Conservation (phyloP, 2,888 invertebrate genomes). For the Azorinus chamasolen region DNA sequence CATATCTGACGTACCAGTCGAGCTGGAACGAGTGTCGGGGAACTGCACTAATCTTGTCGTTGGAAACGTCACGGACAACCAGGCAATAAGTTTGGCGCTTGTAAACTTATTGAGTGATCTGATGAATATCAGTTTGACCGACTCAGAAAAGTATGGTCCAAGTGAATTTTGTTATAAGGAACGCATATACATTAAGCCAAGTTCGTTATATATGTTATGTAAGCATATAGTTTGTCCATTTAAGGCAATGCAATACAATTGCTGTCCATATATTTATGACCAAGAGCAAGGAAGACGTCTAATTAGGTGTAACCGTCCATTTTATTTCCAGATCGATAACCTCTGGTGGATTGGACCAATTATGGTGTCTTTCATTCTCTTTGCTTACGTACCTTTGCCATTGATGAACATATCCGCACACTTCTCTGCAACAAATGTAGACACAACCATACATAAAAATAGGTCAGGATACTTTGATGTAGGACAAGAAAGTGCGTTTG, state of each 20-base stretch:
- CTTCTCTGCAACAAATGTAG: neutral
- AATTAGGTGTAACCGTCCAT: conserved; percentile 23
- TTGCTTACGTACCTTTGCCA: conserved; percentile 41
- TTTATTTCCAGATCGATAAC: conserved; percentile 18
- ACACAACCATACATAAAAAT: neutral
- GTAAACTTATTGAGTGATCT: conserved; percentile 17
- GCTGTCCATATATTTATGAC: conserved; percentile 42
- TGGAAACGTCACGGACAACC: conserved; percentile 40
- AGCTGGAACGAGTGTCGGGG: conserved; percentile 18
- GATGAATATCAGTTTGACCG: conserved; percentile 1
- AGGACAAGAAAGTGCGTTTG: neutral
- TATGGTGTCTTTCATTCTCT: conserved; percentile 38
- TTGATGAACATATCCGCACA: conserved; percentile 8
- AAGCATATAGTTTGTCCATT: conserved; percentile 57
- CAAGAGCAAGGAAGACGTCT: neutral
- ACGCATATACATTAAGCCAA: conserved; percentile 40
- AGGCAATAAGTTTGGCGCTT: conserved; percentile 36
- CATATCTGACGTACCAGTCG: conserved; percentile 3
- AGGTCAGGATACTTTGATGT: neutral
- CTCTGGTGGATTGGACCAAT: conserved; percentile 55
- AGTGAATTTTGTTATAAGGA: conserved; percentile 61
- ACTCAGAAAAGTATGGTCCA: conserved; percentile 35
- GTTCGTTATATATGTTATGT: conserved; percentile 46
- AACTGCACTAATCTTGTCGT: conserved; percentile 51
- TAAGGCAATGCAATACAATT: conserved; percentile 48